These are phyloP conservation scores for Connochaetes taurinus DNA, from an alignment of 2,113 vertebrate species.

Conservation along the genomic window DNA sequence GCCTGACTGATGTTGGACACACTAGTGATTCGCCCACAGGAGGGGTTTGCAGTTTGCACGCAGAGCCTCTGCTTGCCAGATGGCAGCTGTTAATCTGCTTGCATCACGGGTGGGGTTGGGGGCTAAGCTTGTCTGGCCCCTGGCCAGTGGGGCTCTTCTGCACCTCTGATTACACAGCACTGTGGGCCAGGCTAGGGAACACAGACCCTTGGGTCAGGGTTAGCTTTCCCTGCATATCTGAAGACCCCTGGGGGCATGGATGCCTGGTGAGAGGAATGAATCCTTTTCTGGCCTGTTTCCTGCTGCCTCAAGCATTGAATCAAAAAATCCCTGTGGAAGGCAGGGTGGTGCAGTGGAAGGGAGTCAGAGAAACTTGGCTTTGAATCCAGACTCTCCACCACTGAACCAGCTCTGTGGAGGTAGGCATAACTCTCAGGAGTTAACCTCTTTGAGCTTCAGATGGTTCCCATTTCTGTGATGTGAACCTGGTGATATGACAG, in stretches of 20 bases:
- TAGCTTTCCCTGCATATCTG: background rate
- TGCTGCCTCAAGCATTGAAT: background rate
- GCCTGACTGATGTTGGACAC: conserved; percentile 29
- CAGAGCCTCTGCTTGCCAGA: conserved; percentile 46
- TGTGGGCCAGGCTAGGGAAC: background rate
- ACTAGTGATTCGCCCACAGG: background rate
- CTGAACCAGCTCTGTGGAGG: background rate
- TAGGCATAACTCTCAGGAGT: accelerated
- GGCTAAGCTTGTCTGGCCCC: background rate
- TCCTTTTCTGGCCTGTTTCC: background rate
- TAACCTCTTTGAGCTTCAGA: background rate
- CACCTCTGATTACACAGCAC: background rate
- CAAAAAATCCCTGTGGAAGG: accelerated
- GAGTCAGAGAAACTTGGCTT: background rate
- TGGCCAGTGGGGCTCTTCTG: conserved; percentile 11
- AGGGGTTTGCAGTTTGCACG: background rate
- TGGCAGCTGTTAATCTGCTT: conserved; percentile 54
- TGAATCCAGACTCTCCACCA: background rate
- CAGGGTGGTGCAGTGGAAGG: background rate
- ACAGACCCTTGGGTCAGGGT: background rate
- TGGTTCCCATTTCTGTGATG: background rate
- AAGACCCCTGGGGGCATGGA: background rate
- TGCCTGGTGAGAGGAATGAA: background rate
- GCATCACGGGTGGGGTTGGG: background rate
- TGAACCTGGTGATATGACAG: background rate